A percentile compares a stretch with the other conserved stretches of the same genome.
phyloP scores from a whole-genome alignment of 2,888 invertebrate species.

The Drepanosiphum platanoidis region DNA sequence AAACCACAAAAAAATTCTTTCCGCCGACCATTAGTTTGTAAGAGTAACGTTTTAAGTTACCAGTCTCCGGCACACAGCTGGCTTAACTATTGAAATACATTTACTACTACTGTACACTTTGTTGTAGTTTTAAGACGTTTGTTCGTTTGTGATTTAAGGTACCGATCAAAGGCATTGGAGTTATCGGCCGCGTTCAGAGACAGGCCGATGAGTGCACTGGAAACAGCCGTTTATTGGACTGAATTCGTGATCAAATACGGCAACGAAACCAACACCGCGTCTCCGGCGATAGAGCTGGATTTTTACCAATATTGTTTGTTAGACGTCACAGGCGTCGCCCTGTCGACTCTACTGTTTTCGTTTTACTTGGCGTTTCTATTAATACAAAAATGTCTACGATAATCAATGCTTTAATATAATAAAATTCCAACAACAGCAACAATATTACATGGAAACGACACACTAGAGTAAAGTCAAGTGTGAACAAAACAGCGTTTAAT shows the following conservation, averaged over 20 bases:
- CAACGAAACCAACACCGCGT: conserved; percentile 6
- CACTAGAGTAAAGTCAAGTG: too few relatives aligned
- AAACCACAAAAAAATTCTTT: too few relatives aligned
- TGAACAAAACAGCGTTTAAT: too few relatives aligned
- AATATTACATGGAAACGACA: too few relatives aligned
- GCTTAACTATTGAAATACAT: too few relatives aligned
- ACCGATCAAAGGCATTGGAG: background rate
- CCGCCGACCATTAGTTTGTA: too few relatives aligned
- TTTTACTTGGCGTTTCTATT: background rate
- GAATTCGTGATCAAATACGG: conserved; percentile 46
- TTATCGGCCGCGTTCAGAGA: conserved; percentile 40
- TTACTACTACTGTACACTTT: too few relatives aligned
- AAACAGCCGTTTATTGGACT: conserved; percentile 48
- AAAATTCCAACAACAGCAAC: background rate
- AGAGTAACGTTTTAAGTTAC: too few relatives aligned
- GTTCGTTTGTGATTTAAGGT: conserved; percentile 16
- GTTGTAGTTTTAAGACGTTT: too few relatives aligned
- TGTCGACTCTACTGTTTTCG: background rate
- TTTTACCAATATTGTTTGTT: conserved; percentile 37
- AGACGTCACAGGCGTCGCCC: background rate
- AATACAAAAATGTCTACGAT: conserved; percentile 10
- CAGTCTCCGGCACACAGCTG: too few relatives aligned
- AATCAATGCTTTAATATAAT: background rate
- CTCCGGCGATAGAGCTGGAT: conserved; percentile 22
- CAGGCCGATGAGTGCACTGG: conserved; percentile 33